Conservation (phyloP, 2,113 vertebrate species). For the Cochlearius cochlearius region DNA sequence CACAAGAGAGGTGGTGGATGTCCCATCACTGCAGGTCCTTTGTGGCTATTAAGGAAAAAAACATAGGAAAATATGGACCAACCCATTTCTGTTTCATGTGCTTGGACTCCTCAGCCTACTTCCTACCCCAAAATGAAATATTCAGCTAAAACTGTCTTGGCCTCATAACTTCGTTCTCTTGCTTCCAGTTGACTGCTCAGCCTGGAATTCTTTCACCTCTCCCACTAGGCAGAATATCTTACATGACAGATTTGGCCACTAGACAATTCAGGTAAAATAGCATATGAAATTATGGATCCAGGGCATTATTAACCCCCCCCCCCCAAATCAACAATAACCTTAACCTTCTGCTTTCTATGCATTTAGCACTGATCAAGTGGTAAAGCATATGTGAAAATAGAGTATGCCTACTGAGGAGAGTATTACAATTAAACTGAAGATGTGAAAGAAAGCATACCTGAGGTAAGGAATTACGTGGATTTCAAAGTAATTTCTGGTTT, state of each 20-base stretch:
- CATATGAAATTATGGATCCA: neutral
- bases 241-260: neutral
- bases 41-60: neutral
- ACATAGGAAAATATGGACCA: neutral
- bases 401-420: neutral
- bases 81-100: neutral
- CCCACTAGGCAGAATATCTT: neutral
- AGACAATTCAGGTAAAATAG: neutral
- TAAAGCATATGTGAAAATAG: neutral
- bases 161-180: neutral
- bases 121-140: neutral
- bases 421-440: neutral
- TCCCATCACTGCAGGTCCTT: neutral
- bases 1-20: neutral
- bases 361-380: neutral
- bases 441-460: neutral
- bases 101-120: neutral
- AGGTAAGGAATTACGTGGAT: neutral
- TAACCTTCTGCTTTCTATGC: neutral
- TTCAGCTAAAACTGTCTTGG: neutral
- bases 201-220: neutral
- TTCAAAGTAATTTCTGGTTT: neutral
- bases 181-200: neutral
- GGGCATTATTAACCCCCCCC: neutral
- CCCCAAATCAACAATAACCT: neutral